A percentile compares a stretch with the other conserved stretches of the same genome.
phyloP scores from a whole-genome alignment of 1,140 invertebrate species.

The Leptinotarsa texana region DNA sequence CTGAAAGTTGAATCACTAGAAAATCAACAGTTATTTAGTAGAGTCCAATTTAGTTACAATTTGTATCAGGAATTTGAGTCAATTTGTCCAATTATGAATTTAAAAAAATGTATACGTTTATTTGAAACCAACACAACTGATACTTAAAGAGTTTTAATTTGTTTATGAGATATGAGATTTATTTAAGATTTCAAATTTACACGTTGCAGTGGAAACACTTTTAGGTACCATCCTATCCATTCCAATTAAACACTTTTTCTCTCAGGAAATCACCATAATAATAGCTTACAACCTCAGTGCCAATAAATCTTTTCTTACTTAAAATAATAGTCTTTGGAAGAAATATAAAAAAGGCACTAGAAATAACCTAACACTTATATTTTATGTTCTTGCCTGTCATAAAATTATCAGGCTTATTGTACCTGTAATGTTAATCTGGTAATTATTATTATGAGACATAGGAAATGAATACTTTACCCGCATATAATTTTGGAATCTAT shows the following conservation, averaged over 20 bases:
- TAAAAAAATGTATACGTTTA: too few species aligned
- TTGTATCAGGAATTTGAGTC: too few species aligned
- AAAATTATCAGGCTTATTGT: neutral
- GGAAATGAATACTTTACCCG: too few species aligned
- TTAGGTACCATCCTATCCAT: neutral
- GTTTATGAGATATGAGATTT: too few species aligned
- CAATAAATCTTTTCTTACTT: neutral
- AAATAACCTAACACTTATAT: neutral
- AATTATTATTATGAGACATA: neutral
- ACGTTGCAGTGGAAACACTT: neutral
- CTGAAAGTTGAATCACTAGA: neutral
- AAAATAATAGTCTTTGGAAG: neutral
- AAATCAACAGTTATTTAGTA: too few species aligned
- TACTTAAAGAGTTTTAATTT: too few species aligned
- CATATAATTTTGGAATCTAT: too few species aligned
- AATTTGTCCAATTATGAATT: too few species aligned
- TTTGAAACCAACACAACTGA: too few species aligned
- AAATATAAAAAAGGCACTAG: slow-evolving; percentile 1
- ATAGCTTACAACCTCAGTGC: neutral
- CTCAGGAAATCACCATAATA: neutral
- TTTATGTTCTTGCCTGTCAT: neutral
- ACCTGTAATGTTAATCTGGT: neutral
- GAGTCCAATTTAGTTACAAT: too few species aligned
- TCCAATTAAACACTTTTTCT: neutral
- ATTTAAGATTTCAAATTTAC: too few species aligned